phyloP scores from a whole-genome alignment of 2,888 invertebrate genomes.

The Lamellibrachia satsuma region DNA sequence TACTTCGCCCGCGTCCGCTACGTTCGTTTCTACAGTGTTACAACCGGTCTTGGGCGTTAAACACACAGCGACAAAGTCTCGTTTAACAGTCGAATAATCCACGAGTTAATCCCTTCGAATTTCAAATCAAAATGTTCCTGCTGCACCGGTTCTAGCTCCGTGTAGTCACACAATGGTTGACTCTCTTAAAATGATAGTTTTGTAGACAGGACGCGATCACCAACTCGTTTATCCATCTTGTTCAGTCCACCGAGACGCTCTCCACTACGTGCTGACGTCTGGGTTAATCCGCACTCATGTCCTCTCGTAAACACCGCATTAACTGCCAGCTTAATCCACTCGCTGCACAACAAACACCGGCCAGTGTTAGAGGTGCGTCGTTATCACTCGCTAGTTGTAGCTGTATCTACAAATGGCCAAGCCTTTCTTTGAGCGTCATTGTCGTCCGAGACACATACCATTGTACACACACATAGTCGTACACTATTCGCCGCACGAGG shows the following conservation, averaged over 20 bases:
- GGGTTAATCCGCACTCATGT: background rate
- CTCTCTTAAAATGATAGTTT: background rate
- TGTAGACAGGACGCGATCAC: background rate
- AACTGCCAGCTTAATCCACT: background rate
- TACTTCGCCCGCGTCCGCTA: background rate
- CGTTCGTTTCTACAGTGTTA: background rate
- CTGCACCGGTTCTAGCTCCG: background rate
- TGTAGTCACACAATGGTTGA: background rate
- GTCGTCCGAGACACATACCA: background rate
- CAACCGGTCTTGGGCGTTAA: background rate
- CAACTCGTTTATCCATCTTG: background rate
- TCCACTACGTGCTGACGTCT: background rate
- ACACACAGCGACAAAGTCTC: background rate
- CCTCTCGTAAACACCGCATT: background rate
- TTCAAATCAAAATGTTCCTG: background rate
- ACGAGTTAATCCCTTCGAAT: background rate
- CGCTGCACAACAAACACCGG: background rate
- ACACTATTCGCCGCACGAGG: background rate
- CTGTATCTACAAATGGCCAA: background rate
- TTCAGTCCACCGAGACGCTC: background rate
- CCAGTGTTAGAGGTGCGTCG: background rate
- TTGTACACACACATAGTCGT: background rate
- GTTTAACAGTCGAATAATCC: background rate
- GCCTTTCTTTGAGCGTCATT: background rate
- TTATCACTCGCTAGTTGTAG: background rate